Evolutionary conservation across 2,888 invertebrate genomes (phyloP), one percentile per base, ranked within the genome.

Genomic region (Malthinus flaveolus): DNA sequence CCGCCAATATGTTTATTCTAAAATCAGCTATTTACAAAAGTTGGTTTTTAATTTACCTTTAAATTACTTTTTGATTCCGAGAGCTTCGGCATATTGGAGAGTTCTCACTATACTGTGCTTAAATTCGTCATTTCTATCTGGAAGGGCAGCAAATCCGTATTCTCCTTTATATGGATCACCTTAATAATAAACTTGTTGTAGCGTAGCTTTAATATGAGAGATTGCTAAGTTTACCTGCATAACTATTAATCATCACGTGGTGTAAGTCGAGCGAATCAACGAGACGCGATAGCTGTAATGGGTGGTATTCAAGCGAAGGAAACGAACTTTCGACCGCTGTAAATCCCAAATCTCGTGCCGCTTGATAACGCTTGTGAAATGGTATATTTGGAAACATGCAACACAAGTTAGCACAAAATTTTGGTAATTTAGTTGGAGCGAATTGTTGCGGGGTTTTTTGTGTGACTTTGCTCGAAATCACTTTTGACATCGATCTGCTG

Each of bases 1-100:
- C 97, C 33, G 95, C 87, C 92, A 95, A 93, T 1, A 97, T 84
- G 72, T 97, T 96, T 62, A 97, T 89, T 78, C 89, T 88, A 67
- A 34, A 71, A 42, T n/a, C 9, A n/a, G 5, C 3, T 2, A 5
- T 5, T 23, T 36, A 35, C 15, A 32, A 32, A 50, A 66, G 23
- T 23, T 23, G 2, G 23, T 3, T 23, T 23, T 23, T 23, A 23
- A 23, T n/a, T n/a, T 3, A 23, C 3, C 5, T 23, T 23, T 5
- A 23, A 23, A 23, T 75, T 77, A 88, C 87, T 90, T 90, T 73
- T 83, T 86, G 55, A 92, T 93, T 45, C 88, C 81, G 7, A 96
- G 80, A 15, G 87, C 87, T 71, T 90, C 91, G 0, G 95, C 95
- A 80, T 91, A 93, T 36, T 85, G 79, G 39, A 96, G 84, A 1